Evolutionary conservation across 1,140 invertebrate species (phyloP).

Genomic region (Lamellibrachia luymesi): DNA sequence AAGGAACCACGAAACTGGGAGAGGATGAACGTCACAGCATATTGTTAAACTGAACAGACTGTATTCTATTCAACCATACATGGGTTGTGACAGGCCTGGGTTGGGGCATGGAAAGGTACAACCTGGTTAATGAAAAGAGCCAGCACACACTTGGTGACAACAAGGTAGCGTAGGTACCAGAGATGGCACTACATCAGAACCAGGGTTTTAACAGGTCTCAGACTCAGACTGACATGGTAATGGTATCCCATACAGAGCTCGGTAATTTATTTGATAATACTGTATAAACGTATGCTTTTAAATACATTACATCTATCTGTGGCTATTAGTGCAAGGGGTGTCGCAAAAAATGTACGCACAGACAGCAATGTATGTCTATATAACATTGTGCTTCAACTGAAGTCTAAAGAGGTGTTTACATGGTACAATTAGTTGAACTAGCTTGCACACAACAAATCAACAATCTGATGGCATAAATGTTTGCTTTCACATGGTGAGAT

Average conservation of each 20-base stretch:
- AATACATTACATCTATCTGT: not conserved
- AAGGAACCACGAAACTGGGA: no score
- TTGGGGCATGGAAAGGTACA: not conserved
- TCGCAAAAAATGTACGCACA: no score
- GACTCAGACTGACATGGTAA: not conserved
- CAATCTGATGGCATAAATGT: not conserved
- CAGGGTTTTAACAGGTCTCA: not conserved
- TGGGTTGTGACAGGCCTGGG: no score
- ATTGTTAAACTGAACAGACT: no score
- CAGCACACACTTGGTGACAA: not conserved
- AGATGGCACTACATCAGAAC: not conserved
- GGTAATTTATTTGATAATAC: not conserved
- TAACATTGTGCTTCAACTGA: no score
- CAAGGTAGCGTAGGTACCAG: not conserved
- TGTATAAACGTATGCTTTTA: not conserved
- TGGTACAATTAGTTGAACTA: not conserved
- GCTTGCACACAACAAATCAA: not conserved
- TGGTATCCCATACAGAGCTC: not conserved
- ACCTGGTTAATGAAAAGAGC: not conserved
- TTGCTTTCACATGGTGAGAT: not conserved
- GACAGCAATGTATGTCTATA: no score
- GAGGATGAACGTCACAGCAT: no score
- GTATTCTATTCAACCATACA: not conserved
- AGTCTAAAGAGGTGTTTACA: no score
- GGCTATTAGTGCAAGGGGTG: not conserved